Evolutionary conservation across 2,113 vertebrate species (phyloP).

Genomic region (Heterochromis multidens): DNA sequence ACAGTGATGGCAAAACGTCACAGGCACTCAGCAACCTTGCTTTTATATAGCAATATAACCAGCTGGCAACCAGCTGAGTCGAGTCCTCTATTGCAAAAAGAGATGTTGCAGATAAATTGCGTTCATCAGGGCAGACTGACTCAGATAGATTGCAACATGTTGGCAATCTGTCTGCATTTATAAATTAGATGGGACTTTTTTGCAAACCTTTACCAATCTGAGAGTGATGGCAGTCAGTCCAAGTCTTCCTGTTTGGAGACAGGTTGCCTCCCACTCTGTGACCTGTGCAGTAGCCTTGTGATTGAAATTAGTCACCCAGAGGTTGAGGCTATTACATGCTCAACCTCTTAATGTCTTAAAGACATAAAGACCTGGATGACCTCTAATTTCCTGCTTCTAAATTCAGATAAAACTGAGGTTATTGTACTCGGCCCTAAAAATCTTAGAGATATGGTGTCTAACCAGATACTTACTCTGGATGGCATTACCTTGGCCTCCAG

Average conservation of each 20-base stretch:
- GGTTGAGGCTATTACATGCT: too few relatives aligned
- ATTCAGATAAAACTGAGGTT: not conserved
- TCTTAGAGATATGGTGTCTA: not conserved
- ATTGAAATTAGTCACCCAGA: not conserved
- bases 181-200: too few relatives aligned
- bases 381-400: not conserved
- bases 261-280: too few relatives aligned
- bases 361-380: not conserved
- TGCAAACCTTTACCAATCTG: too few relatives aligned
- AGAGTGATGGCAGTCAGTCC: too few relatives aligned
- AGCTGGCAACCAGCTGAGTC: not conserved
- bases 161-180: too few relatives aligned
- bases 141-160: too few relatives aligned
- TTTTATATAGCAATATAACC: too few relatives aligned
- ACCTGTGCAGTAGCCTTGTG: not conserved
- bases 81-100: not conserved
- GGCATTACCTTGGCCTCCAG: not conserved
- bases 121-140: too few relatives aligned
- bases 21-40: too few relatives aligned
- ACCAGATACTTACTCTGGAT: not conserved
- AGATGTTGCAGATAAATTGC: not conserved
- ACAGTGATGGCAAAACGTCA: too few relatives aligned
- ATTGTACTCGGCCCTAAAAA: not conserved
- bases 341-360: not conserved
- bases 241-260: too few relatives aligned